A percentile compares a stretch with the other conserved stretches of the same genome.
phyloP scores from a whole-genome alignment of 2,797 vertebrate genomes.

The Phataginus tetradactyla region DNA sequence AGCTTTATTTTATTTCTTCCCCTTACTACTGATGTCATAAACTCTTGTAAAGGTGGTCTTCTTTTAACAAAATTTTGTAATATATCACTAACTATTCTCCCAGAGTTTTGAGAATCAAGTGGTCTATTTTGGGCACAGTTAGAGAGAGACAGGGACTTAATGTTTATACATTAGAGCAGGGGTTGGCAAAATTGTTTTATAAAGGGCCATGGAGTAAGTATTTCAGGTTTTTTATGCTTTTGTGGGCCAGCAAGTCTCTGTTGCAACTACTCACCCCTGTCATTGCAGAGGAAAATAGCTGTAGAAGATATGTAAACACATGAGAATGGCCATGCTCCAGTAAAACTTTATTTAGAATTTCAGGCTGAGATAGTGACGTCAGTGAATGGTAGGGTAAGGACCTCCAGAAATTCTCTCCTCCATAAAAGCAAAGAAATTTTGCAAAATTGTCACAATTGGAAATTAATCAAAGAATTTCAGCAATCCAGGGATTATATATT shows the following conservation, averaged over 20 bases:
- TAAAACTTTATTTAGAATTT: neutral
- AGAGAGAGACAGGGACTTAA: neutral
- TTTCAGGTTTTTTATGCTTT: neutral
- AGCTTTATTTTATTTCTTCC: neutral
- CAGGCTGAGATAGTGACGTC: neutral
- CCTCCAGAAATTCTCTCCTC: neutral
- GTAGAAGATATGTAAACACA: neutral
- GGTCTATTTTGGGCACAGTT: neutral
- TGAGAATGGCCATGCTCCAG: neutral
- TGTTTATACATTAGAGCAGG: neutral
- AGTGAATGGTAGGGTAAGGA: neutral
- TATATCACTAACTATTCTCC: neutral
- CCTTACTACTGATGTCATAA: neutral
- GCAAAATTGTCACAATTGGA: neutral
- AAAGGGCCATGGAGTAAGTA: neutral
- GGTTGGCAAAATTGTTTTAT: neutral
- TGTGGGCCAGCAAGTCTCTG: neutral
- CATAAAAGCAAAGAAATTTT: neutral
- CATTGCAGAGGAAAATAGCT: neutral
- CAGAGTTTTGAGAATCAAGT: neutral
- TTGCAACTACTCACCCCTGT: neutral
- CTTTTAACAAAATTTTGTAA: neutral
- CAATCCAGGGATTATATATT: neutral
- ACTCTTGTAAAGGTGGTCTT: neutral
- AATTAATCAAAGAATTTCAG: neutral